Conservation (phyloP, 2,888 invertebrate species). For the Pemphredon lugubris region DNA sequence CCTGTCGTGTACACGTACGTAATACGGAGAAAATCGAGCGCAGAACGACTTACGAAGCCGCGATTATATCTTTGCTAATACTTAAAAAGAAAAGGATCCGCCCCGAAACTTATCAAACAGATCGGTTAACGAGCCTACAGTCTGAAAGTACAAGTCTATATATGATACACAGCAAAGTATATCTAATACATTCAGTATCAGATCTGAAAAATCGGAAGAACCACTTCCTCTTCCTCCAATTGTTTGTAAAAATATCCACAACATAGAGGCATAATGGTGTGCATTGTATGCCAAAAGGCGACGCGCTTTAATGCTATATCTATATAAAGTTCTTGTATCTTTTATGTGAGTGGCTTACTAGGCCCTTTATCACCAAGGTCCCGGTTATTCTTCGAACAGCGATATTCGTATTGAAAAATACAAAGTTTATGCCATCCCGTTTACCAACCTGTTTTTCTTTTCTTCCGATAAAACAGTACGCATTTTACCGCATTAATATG, state of each 20-base stretch:
- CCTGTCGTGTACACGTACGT: slow-evolving; percentile 3
- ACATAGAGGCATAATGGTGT: slow-evolving; percentile 58
- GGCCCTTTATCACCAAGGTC: slow-evolving; percentile 66
- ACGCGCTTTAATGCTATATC: slow-evolving; percentile 59
- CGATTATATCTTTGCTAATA: slow-evolving; percentile 39
- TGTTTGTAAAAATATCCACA: slow-evolving; percentile 60
- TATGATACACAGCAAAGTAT: slow-evolving; percentile 56
- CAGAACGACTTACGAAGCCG: slow-evolving; percentile 19
- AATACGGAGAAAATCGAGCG: slow-evolving; percentile 21
- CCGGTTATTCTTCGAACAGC: slow-evolving; percentile 52
- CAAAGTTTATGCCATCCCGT: slow-evolving; percentile 51
- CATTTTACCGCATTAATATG: slow-evolving; percentile 51
- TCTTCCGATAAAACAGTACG: slow-evolving; percentile 37
- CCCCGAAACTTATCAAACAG: slow-evolving; percentile 33
- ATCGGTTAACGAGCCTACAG: slow-evolving; percentile 41
- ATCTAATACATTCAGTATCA: slow-evolving; percentile 49
- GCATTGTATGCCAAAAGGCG: slow-evolving; percentile 65
- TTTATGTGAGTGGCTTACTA: slow-evolving; percentile 59
- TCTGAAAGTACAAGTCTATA: slow-evolving; percentile 53
- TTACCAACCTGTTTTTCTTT: slow-evolving; percentile 39
- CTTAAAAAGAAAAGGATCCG: slow-evolving; percentile 38
- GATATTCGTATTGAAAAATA: slow-evolving; percentile 64
- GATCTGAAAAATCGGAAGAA: slow-evolving; percentile 48
- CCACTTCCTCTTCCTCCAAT: slow-evolving; percentile 32
- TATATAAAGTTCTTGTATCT: slow-evolving; percentile 61